Evolutionary conservation across 37 sponge, comb jelly and placozoan genomes (phyloP).

Genomic region (Diacarnus erythraeanus): DNA sequence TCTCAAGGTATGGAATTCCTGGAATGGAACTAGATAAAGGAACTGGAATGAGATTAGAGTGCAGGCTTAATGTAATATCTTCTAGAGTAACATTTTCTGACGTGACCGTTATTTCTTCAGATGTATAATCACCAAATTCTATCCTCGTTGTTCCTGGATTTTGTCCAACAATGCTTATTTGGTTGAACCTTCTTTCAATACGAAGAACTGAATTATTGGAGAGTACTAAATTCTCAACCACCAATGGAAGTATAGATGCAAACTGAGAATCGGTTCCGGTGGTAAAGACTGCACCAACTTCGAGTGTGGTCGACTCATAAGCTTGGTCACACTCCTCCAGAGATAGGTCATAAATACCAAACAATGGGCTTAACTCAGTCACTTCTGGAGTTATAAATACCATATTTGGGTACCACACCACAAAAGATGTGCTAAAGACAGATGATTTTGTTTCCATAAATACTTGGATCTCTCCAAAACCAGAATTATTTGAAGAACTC

Average conservation of each 20-base stretch:
- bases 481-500: slow-evolving; percentile 44
- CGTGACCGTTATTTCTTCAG: slow-evolving; percentile 31
- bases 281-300: slow-evolving; percentile 37
- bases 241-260: slow-evolving; percentile 40
- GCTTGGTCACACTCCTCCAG: not conserved
- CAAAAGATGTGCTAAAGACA: slow-evolving; percentile 8
- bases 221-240: slow-evolving; percentile 8
- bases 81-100: slow-evolving; percentile 14
- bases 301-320: slow-evolving; percentile 40
- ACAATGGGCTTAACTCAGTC: slow-evolving; percentile 13
- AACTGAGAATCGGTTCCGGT: slow-evolving; percentile 20
- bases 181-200: not conserved
- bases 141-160: slow-evolving; percentile 33
- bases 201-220: slow-evolving; percentile 11
- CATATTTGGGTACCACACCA: slow-evolving; percentile 62
- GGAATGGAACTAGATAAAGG: not conserved
- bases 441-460: not conserved
- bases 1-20: slow-evolving; percentile 20
- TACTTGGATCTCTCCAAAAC: slow-evolving; percentile 27
- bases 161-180: slow-evolving; percentile 16
- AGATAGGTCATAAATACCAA: not conserved
- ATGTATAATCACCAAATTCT: not conserved
- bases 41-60: slow-evolving; percentile 23
- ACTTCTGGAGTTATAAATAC: slow-evolving; percentile 15
- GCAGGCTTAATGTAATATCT: slow-evolving; percentile 40